Evolutionary conservation across 1,140 invertebrate species (phyloP).

Genomic region (Patella vulgata): DNA sequence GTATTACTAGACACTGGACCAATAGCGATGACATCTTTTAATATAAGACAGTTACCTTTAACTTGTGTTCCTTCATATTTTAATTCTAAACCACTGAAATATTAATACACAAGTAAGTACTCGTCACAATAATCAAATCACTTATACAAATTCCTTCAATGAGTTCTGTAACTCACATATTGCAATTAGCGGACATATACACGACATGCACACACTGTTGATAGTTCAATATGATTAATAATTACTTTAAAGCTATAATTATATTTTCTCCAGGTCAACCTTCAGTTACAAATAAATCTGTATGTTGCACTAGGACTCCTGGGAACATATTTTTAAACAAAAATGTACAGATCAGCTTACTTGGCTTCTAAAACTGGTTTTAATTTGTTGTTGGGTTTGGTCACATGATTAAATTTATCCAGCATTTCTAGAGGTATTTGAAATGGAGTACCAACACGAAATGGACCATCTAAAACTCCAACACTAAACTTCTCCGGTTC

Average conservation of each 20-base stretch:
- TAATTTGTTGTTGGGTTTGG: conserved; percentile 53
- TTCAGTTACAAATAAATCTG: too few species aligned
- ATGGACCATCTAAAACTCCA: conserved; percentile 63
- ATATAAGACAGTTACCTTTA: conserved; percentile 55
- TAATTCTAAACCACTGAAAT: conserved; percentile 61
- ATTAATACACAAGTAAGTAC: too few species aligned
- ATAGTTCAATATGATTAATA: too few species aligned
- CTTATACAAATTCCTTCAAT: not conserved
- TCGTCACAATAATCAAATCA: not conserved
- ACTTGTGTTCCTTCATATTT: conserved; percentile 46
- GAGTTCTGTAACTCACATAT: too few species aligned
- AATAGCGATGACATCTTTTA: conserved; percentile 59
- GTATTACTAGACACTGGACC: conserved; percentile 46
- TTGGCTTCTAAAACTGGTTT: conserved; percentile 58
- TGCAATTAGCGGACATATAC: too few species aligned
- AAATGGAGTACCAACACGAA: conserved; percentile 62
- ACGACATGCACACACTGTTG: too few species aligned
- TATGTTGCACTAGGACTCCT: too few species aligned
- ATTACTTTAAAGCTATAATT: too few species aligned
- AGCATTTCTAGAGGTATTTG: conserved; percentile 65
- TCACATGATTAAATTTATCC: conserved; percentile 61
- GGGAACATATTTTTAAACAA: too few species aligned
- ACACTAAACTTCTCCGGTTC: conserved; percentile 63
- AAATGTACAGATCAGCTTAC: conserved; percentile 37
- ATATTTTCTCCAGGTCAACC: too few species aligned